Evolutionary conservation across 2,797 vertebrate genomes (phyloP), one percentile per base, ranked within the genome.

Genomic region (Anas acuta): DNA sequence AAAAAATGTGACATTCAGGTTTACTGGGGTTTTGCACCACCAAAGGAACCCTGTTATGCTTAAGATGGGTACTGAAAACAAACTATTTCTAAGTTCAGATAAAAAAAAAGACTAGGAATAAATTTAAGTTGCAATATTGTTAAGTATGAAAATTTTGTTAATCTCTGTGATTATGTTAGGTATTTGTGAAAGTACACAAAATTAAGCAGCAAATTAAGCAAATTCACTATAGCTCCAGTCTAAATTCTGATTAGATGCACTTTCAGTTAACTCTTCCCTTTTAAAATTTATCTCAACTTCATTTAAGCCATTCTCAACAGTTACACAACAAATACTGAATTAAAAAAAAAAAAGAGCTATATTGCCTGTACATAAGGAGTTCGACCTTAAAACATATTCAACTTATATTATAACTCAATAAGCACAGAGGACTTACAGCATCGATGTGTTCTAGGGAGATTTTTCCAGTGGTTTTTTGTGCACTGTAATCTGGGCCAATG

Each of bases 381-480:
- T 62, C 54, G 23, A 72, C 62, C 62, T 91, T 35, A 9, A 72
- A 13, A 16, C 28, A 43, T 41, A 32, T 32, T 57, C 26, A 43
- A 62, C 8, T 60, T 23, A 37, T 5, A 83, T 32, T 19, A 33
- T 5, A 87, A 43, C 9, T 33, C 53, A 62, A 62, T 23, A 79
- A 82, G 69, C 25, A 71, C 7, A 26, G 30, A 47, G 54, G 87
- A 98, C 99, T 99, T 97, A 99, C 99, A 74, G 97, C 86, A 98
- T 99, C 99, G 4, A 99, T 98, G 93, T 99, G 99, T 39, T 99
- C 99, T 95, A 99, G 97, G 73, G 99, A 99, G 97, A 99, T 98
- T 97, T 99, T 99, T 60, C 99, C 99, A 30, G 98, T 93, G 84
- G 98, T 99, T 96, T 98, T 99, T 95, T 99, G 99, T 78, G 96